phyloP scores from a whole-genome alignment of 2,113 vertebrate genomes.

The Peromyscus californicus region DNA sequence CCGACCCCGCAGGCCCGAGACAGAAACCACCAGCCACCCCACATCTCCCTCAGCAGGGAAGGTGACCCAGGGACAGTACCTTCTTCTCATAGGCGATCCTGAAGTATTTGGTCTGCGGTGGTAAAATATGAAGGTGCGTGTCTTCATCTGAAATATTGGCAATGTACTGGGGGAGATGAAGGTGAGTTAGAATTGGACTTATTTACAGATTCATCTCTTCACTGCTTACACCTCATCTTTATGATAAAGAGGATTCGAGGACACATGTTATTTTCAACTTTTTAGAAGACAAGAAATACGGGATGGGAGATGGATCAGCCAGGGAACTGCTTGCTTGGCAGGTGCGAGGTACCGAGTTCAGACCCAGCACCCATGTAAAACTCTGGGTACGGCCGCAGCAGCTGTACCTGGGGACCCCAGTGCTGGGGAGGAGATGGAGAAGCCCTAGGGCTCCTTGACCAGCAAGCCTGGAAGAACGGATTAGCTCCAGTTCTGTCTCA shows the following conservation, averaged over 20 bases:
- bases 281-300: background rate
- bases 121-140: conserved; percentile 92
- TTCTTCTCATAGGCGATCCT: conserved; percentile 93
- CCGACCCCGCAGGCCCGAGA: rapidly evolving
- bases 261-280: background rate
- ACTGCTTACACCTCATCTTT: background rate
- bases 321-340: background rate
- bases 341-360: background rate
- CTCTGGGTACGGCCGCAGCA: background rate
- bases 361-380: background rate
- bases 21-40: background rate
- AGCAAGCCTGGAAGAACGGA: background rate
- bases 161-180: conserved; percentile 90
- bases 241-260: background rate
- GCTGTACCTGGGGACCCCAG: no score
- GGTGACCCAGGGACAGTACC: conserved; percentile 85
- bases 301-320: background rate
- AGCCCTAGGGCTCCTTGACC: background rate
- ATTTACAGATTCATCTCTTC: background rate
- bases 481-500: background rate
- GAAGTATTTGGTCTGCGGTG: conserved; percentile 95
- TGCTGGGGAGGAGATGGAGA: background rate
- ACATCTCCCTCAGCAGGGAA: rapidly evolving
- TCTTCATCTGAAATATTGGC: conserved; percentile 92
- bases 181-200: background rate